A percentile compares a stretch with the other conserved stretches of the same genome.
Conservation (phyloP, 2,797 vertebrate genomes). For the Melanotaenia nigrans region DNA sequence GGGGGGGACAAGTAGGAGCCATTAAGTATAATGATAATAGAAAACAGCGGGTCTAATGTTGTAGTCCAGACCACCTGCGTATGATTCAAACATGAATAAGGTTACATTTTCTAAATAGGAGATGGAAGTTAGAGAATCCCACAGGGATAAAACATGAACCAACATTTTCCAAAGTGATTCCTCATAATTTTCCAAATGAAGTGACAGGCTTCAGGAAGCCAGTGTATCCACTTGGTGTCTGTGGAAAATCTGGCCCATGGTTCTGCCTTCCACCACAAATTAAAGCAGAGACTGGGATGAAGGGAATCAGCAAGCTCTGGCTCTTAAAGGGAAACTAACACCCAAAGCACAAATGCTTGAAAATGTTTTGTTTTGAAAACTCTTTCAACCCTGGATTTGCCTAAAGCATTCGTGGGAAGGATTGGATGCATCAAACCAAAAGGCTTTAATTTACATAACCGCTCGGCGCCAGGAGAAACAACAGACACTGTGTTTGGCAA, state of each 20-base stretch:
- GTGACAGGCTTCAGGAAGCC: conserved; percentile 73
- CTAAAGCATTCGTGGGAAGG: conserved; percentile 67
- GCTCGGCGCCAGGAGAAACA: conserved; percentile 77
- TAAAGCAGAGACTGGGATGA: conserved; percentile 69
- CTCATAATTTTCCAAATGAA: conserved; percentile 76
- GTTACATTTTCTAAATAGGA: conserved; percentile 50
- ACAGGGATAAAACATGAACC: conserved; percentile 48
- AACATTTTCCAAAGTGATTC: conserved; percentile 70
- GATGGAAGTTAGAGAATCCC: conserved; percentile 41
- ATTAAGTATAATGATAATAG: conserved; percentile 17
- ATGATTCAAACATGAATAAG: conserved; percentile 58
- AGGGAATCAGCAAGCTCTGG: conserved; percentile 67
- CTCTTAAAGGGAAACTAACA: conserved; percentile 70
- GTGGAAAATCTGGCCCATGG: conserved; percentile 70
- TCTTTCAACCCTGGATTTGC: conserved; percentile 65
- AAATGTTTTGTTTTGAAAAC: conserved; percentile 75
- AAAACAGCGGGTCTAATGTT: conserved; percentile 15
- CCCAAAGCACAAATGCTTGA: conserved; percentile 62
- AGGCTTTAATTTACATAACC: conserved; percentile 80
- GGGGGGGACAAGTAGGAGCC: conserved; percentile 22
- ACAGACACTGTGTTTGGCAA: conserved; percentile 64
- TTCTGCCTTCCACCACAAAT: conserved; percentile 63
- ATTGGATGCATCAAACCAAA: conserved; percentile 76
- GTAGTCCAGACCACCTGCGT: conserved; percentile 56
- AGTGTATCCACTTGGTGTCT: conserved; percentile 65